Conservation (phyloP, 2,797 vertebrate genomes). For the Phrynocephalus guinanensis region DNA sequence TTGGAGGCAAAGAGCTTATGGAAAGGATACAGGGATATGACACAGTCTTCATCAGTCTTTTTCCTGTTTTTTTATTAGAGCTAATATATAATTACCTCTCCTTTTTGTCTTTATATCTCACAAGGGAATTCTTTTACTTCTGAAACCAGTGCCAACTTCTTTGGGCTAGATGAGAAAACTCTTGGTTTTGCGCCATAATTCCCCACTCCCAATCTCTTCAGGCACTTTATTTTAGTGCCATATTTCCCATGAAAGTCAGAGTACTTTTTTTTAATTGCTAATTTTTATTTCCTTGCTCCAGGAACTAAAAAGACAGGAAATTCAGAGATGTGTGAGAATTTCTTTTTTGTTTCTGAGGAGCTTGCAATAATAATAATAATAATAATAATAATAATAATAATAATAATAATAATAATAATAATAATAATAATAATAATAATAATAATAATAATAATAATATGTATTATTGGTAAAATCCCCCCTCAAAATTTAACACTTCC, state of each 20-base stretch:
- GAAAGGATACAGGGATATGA: neutral
- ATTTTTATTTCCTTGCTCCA: neutral
- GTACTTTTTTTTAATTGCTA: too few relatives aligned
- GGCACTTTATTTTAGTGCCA: neutral
- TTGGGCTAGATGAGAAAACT: neutral
- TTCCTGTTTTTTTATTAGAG: neutral
- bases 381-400: too few relatives aligned
- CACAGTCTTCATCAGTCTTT: neutral
- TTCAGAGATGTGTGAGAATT: neutral
- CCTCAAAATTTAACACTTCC: too few relatives aligned
- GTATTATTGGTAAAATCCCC: too few relatives aligned
- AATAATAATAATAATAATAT: too few relatives aligned
- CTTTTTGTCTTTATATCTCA: neutral
- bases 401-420: too few relatives aligned
- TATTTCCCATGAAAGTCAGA: neutral
- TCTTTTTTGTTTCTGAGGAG: too few relatives aligned
- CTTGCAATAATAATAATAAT: too few relatives aligned
- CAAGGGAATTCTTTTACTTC: neutral
- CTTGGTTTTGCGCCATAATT: neutral
- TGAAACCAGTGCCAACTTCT: neutral
- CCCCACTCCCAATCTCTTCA: neutral
- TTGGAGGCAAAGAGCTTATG: neutral
- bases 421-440: too few relatives aligned
- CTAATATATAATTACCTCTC: neutral
- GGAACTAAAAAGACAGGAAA: neutral